Percentiles rank a stretch among this genome's conserved stretches.
Evolutionary conservation across 2,888 invertebrate species (phyloP).

Genomic region (Andrena minutula): DNA sequence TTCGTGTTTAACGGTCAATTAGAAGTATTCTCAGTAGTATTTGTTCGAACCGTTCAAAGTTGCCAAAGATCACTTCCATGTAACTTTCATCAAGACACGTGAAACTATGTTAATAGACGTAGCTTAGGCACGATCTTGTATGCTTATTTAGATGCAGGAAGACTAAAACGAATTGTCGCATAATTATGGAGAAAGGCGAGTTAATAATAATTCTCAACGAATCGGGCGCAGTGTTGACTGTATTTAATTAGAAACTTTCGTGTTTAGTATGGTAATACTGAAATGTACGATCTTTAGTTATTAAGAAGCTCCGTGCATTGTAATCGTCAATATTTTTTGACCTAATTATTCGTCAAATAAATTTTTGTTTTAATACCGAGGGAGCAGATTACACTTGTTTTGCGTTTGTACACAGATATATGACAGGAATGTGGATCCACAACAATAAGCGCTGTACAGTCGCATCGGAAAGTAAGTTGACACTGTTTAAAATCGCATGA

Average conservation of each 20-base stretch:
- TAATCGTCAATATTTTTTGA: slow-evolving; percentile 47
- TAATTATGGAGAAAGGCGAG: slow-evolving; percentile 13
- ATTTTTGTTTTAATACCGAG: slow-evolving; percentile 35
- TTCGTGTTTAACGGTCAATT: slow-evolving; percentile 45
- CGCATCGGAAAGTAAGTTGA: too few relatives aligned
- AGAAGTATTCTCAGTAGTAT: slow-evolving; percentile 46
- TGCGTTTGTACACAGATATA: too few relatives aligned
- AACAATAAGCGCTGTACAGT: too few relatives aligned
- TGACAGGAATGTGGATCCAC: too few relatives aligned
- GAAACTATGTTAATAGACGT: slow-evolving; percentile 13
- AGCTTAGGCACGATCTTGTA: background rate
- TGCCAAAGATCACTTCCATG: slow-evolving; percentile 53
- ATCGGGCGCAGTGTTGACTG: slow-evolving; percentile 9
- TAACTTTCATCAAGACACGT: slow-evolving; percentile 26
- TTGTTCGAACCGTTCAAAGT: slow-evolving; percentile 50
- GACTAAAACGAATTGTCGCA: slow-evolving; percentile 18
- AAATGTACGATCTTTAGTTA: slow-evolving; percentile 34
- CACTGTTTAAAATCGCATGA: too few relatives aligned
- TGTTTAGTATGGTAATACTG: slow-evolving; percentile 18
- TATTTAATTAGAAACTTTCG: slow-evolving; percentile 28
- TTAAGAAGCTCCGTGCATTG: slow-evolving; percentile 24
- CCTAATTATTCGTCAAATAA: slow-evolving; percentile 29
- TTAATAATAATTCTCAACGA: slow-evolving; percentile 15
- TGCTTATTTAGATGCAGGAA: slow-evolving; percentile 20
- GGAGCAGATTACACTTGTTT: background rate